These are phyloP conservation scores for Myodes glareolus DNA, from an alignment of 2,113 vertebrate species.

Conservation along the genomic window DNA sequence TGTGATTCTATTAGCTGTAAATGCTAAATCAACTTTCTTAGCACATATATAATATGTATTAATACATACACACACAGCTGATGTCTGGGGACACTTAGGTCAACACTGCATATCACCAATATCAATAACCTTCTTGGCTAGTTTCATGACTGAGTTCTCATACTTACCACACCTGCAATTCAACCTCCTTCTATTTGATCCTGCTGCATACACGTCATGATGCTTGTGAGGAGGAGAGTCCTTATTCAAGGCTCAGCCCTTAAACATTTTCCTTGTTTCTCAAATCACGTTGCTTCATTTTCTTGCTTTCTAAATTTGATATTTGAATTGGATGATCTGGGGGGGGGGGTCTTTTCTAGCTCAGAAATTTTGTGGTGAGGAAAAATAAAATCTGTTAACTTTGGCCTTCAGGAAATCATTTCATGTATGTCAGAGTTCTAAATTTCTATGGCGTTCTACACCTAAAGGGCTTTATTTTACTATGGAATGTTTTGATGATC, in stretches of 20 bases:
- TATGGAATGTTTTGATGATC: constrained; percentile 9
- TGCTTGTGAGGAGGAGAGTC: no score
- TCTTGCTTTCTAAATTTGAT: constrained; percentile 24
- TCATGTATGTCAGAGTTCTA: not conserved
- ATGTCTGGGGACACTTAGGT: not conserved
- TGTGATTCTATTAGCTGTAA: not conserved
- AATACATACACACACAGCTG: no score
- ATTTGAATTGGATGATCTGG: not conserved
- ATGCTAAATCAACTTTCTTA: not conserved
- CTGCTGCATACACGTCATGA: not conserved
- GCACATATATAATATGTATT: not conserved
- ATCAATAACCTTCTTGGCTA: not conserved
- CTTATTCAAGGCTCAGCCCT: not conserved
- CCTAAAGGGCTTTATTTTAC: constrained; percentile 37
- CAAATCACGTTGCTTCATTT: constrained; percentile 20
- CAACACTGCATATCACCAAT: not conserved
- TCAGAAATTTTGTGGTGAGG: not conserved
- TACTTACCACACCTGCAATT: not conserved
- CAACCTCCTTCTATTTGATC: not conserved
- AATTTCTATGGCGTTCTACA: constrained; percentile 28
- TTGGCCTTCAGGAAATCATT: constrained; percentile 36
- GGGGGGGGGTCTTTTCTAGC: not conserved
- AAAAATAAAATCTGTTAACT: not conserved
- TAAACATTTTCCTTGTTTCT: not conserved
- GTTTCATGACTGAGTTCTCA: not conserved